Evolutionary conservation across 2,888 invertebrate species (phyloP).

Genomic region (Callimorpha dominula): DNA sequence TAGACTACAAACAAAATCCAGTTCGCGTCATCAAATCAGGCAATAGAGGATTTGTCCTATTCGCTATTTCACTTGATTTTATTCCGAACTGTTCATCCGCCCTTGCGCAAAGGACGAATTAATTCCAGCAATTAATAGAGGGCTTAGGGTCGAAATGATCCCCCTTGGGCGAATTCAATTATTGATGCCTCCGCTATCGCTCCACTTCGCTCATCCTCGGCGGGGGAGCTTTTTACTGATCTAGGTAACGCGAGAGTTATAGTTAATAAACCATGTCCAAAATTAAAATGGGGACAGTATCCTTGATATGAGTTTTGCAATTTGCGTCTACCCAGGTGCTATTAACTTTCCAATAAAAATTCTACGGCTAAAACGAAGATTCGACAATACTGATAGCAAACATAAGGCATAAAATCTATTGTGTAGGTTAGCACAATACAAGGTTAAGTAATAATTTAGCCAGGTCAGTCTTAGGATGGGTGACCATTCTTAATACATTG

Average conservation of each 20-base stretch:
- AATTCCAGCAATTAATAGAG: slow-evolving; percentile 81
- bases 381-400: too few relatives aligned
- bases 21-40: background rate
- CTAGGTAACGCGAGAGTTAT: slow-evolving; percentile 14
- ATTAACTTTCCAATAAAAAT: background rate
- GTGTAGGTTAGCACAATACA: too few relatives aligned
- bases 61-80: slow-evolving; percentile 5
- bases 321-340: background rate
- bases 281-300: slow-evolving; percentile 4
- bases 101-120: slow-evolving; percentile 65
- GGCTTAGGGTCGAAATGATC: slow-evolving; percentile 63
- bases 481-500: too few relatives aligned
- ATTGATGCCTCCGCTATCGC: slow-evolving; percentile 64
- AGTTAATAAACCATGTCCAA: slow-evolving; percentile 7
- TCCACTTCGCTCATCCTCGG: slow-evolving; percentile 12
- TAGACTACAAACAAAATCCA: too few relatives aligned
- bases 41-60: background rate
- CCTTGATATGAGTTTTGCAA: background rate
- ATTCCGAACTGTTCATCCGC: slow-evolving; percentile 7
- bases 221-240: slow-evolving; percentile 31
- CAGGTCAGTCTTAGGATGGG: too few relatives aligned
- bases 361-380: background rate
- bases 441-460: too few relatives aligned
- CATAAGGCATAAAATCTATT: too few relatives aligned
- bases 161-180: slow-evolving; percentile 74